Evolutionary conservation across 2,888 invertebrate species (phyloP), one percentile per base, ranked within the genome.

Genomic region (Fragum fragum): DNA sequence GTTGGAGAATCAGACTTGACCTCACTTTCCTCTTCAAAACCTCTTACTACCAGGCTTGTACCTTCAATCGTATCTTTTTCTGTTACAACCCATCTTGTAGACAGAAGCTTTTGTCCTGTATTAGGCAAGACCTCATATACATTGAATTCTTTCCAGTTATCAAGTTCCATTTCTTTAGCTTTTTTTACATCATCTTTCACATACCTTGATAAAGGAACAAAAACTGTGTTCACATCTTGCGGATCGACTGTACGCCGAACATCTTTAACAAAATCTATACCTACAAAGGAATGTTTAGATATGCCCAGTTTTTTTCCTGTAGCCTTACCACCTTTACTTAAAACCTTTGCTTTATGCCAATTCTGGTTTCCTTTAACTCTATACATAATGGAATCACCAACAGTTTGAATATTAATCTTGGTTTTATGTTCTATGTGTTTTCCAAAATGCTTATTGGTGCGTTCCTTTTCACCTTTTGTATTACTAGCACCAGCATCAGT

Each of bases 1-100:
- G 81, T 81, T 6, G 76, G 81, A 7, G 81, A 81, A 57, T 81
- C 81, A 23, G 73, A 63, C 26, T 77, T 76, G 39, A 78, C 75
- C n/a, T 75, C 73, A n/a, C n/a, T 53, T 57, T 71, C 70, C 53
- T 80, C 77, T 57, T 80, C 75, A 74, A 74, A 83, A 18, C 80
- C 77, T 28, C 74, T 69, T n/a, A 77, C 80, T 6, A 80, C 83
- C 2, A 83, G 32, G 39, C 83, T 74, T 16, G 80, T 77, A 5
- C n/a, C 39, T 14, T 61, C 70, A n/a, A 36, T 47, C 26, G 47
- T 39, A 16, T 77, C 74, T 55, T 80, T 77, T 59, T 77, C 63
- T 52, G 68, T 77, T 11, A 61, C 55, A 16, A 85, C 73, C 85
- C 75, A 85, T 61, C 78, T 68, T 23, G 79, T 80, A 7, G 76